Evolutionary conservation across 2,113 vertebrate species (phyloP).

Genomic region (Neogale vison): DNA sequence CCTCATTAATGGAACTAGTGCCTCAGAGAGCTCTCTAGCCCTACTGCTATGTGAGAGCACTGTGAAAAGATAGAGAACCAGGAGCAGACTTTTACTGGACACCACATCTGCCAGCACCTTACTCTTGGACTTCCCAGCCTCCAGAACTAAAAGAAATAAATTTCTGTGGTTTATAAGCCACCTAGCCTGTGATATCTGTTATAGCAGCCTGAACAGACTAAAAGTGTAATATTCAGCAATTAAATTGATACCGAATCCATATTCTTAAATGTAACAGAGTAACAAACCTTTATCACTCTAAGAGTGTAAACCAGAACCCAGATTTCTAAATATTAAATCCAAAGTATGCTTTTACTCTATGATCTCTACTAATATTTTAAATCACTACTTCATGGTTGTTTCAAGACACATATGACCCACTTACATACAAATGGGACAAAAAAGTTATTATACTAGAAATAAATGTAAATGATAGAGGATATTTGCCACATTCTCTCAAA

Average conservation of each 20-base stretch:
- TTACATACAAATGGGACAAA: not conserved
- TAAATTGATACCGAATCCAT: not conserved
- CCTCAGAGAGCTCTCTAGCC: not conserved
- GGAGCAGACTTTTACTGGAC: not conserved
- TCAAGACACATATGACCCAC: not conserved
- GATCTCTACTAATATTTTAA: not conserved
- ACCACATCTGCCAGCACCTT: not conserved
- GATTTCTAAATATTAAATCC: constrained; percentile 6
- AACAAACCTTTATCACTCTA: not conserved
- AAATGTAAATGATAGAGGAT: not conserved
- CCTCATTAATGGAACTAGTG: not conserved
- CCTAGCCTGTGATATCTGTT: not conserved
- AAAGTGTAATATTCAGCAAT: not conserved
- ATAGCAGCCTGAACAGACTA: not conserved
- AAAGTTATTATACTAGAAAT: not conserved
- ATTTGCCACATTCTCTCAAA: not conserved
- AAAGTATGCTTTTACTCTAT: not conserved
- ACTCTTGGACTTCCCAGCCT: not conserved
- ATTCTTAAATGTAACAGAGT: constrained; percentile 11
- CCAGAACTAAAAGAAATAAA: not conserved
- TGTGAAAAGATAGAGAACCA: not conserved
- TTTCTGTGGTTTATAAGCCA: too few relatives aligned
- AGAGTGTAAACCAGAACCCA: not conserved
- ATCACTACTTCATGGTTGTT: not conserved
- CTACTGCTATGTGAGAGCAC: not conserved